Evolutionary conservation across 2,113 vertebrate species (phyloP).

Genomic region (Ctenodactylus gundi): DNA sequence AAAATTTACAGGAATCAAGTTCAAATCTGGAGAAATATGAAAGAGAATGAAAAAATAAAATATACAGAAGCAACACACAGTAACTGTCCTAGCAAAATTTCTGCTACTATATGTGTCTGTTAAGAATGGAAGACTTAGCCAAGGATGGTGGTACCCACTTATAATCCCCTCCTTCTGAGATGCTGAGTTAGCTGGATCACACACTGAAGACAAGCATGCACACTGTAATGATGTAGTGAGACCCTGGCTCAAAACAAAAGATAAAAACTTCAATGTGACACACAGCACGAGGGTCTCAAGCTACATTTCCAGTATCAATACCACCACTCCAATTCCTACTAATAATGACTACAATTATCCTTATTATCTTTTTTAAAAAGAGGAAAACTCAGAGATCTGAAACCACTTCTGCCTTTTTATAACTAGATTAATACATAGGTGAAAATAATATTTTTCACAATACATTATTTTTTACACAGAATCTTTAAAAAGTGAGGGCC

Average conservation of each 20-base stretch:
- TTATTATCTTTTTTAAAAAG: too few species aligned
- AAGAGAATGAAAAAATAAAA: not conserved
- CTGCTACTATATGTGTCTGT: not conserved
- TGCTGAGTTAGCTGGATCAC: not conserved
- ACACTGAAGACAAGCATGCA: not conserved
- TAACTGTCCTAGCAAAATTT: not conserved
- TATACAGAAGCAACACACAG: not conserved
- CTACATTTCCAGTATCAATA: too few species aligned
- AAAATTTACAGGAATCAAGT: not conserved
- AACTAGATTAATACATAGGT: not conserved
- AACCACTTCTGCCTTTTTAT: not conserved
- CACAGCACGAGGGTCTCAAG: not conserved
- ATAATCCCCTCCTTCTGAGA: not conserved
- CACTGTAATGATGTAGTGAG: not conserved
- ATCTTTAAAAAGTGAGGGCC: too few species aligned
- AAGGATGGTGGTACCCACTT: not conserved
- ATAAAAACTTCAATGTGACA: not conserved
- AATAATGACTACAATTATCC: too few species aligned
- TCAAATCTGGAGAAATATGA: not conserved
- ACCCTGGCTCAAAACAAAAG: not conserved
- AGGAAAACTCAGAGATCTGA: not conserved
- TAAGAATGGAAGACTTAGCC: not conserved
- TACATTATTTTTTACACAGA: too few species aligned
- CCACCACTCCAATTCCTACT: too few species aligned
- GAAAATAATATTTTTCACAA: constrained; percentile 11